Conservation (phyloP, 2,888 invertebrate species). For the Pardosa pseudoannulata region DNA sequence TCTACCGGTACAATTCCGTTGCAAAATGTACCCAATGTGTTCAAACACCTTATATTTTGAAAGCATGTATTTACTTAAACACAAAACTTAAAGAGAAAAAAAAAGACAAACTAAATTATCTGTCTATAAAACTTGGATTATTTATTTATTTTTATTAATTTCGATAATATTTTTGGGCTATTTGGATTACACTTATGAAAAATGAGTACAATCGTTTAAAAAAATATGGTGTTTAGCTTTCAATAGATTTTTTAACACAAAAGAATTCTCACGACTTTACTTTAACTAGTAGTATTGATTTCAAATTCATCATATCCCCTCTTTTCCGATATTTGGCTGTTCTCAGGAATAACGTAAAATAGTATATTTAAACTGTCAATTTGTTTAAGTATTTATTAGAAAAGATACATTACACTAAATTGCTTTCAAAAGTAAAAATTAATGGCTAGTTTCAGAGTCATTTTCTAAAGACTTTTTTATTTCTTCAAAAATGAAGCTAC, state of each 20-base stretch:
- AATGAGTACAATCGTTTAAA: background rate
- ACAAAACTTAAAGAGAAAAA: no score
- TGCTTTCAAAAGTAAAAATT: background rate
- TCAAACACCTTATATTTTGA: no score
- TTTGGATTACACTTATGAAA: no score
- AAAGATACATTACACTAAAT: background rate
- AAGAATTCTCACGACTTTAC: background rate
- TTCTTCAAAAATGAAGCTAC: background rate
- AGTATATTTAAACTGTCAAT: background rate
- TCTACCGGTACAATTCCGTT: no score
- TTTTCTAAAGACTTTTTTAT: background rate
- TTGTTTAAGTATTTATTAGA: slow-evolving; percentile 1
- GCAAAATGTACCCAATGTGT: no score
- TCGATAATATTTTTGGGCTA: no score
- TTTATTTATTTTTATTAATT: no score
- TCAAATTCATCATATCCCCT: background rate
- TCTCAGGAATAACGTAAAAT: background rate
- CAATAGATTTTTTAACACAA: background rate
- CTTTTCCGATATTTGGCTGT: background rate
- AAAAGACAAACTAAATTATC: no score
- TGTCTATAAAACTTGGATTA: no score
- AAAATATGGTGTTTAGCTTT: background rate
- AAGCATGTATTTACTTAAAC: no score
- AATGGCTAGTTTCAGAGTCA: background rate
- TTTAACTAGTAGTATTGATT: background rate